A percentile compares a stretch with the other conserved stretches of the same genome.
These are phyloP conservation scores for Aleadryas rufinucha DNA, from an alignment of 2,113 vertebrate genomes.

Conservation along the genomic window DNA sequence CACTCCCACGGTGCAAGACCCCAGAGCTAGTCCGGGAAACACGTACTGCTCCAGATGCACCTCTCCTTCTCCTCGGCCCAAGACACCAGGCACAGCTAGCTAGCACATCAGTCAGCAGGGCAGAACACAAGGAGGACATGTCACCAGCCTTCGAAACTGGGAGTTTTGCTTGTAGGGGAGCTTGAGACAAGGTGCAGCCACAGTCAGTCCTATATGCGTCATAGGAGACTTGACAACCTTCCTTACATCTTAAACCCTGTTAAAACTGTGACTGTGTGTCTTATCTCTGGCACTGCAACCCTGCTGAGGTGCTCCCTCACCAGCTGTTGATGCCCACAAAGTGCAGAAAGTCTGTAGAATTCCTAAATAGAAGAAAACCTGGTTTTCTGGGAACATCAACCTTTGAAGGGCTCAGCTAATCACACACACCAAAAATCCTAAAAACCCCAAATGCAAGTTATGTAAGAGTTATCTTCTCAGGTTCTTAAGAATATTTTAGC, in stretches of 20 bases:
- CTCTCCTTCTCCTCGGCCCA: background rate
- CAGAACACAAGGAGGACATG: accelerated
- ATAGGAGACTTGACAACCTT: background rate
- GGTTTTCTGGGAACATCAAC: background rate
- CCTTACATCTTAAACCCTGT: background rate
- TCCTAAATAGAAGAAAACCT: background rate
- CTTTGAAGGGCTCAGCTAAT: background rate
- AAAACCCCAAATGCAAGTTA: background rate
- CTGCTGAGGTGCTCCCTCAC: background rate
- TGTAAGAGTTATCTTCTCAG: background rate
- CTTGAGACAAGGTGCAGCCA: background rate
- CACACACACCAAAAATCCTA: background rate
- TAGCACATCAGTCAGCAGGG: background rate
- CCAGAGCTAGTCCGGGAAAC: background rate
- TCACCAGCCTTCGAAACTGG: background rate
- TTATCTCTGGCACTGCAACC: background rate
- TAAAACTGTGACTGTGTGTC: background rate
- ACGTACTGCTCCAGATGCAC: background rate
- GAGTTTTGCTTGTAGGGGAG: background rate
- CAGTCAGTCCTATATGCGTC: background rate
- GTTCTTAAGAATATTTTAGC: background rate
- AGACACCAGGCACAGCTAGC: background rate
- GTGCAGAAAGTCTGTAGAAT: background rate
- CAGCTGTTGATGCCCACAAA: background rate
- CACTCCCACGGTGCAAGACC: accelerated